phyloP scores from a whole-genome alignment of 2,797 vertebrate genomes.

The Chanos chanos region DNA sequence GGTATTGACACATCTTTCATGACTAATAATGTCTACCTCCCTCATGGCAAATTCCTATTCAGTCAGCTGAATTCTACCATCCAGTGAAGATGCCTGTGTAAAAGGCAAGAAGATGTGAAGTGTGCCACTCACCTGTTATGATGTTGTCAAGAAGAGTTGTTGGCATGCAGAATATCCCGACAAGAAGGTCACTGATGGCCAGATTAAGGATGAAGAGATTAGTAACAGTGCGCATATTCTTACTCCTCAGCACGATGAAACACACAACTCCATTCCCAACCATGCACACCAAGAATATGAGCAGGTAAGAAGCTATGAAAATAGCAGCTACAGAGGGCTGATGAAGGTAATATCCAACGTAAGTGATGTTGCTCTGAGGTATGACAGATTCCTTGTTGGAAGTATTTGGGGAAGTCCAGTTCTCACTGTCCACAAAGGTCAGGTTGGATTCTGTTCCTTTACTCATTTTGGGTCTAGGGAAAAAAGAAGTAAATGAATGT shows the following conservation, averaged over 20 bases:
- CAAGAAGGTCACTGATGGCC: too few relatives aligned
- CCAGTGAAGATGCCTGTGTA: too few relatives aligned
- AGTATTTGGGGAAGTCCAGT: slow-evolving; percentile 58
- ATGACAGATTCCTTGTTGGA: slow-evolving; percentile 46
- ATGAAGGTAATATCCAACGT: slow-evolving; percentile 84
- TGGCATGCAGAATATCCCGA: slow-evolving; percentile 96
- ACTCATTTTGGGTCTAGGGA: slow-evolving; percentile 66
- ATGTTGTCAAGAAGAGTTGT: slow-evolving; percentile 91
- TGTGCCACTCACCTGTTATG: slow-evolving; percentile 84
- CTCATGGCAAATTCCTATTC: too few relatives aligned
- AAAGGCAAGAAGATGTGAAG: too few relatives aligned
- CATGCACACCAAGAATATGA: slow-evolving; percentile 81
- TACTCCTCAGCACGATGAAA: slow-evolving; percentile 80
- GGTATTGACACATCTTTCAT: too few relatives aligned
- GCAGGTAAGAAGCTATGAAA: slow-evolving; percentile 75
- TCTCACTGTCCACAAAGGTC: slow-evolving; percentile 52
- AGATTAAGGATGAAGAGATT: too few relatives aligned
- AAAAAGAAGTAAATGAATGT: slow-evolving; percentile 30
- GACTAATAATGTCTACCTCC: too few relatives aligned
- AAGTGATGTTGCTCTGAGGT: slow-evolving; percentile 73
- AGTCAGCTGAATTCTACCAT: too few relatives aligned
- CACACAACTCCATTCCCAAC: slow-evolving; percentile 79
- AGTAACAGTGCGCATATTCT: slow-evolving; percentile 86
- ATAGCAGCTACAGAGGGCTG: slow-evolving; percentile 65
- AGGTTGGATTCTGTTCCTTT: slow-evolving; percentile 61